These are phyloP conservation scores for Elysia chlorotica DNA, from an alignment of 1,140 invertebrate species.

Conservation along the genomic window DNA sequence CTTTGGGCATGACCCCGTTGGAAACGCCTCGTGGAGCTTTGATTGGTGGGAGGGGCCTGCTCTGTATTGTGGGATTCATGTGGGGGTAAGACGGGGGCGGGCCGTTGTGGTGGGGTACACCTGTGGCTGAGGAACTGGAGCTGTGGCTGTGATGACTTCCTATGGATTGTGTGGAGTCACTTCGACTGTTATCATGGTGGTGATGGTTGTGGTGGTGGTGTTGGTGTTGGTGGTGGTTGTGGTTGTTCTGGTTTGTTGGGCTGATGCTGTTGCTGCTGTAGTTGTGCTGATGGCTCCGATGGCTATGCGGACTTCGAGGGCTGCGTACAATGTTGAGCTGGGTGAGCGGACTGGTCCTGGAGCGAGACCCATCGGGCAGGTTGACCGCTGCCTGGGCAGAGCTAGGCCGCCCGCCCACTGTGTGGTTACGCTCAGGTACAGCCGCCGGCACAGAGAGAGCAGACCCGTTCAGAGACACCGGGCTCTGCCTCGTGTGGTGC, in stretches of 20 bases:
- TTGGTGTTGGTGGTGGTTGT: conserved; percentile 18
- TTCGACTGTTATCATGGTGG: conserved; percentile 11
- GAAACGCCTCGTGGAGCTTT: no score
- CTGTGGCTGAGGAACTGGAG: conserved; percentile 28
- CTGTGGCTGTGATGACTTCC: conserved; percentile 34
- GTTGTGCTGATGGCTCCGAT: conserved; percentile 13
- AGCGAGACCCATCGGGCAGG: conserved; percentile 11
- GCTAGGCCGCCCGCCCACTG: conserved; percentile 21
- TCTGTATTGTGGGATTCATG: conserved; percentile 11
- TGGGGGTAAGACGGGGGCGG: conserved; percentile 7
- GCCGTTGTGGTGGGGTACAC: background rate
- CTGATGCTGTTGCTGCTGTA: conserved; percentile 14
- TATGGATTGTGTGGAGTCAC: conserved; percentile 30
- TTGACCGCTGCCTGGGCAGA: conserved; percentile 25
- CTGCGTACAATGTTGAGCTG: conserved; percentile 28
- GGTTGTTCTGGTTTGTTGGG: conserved; percentile 26
- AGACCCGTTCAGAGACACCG: conserved; percentile 26
- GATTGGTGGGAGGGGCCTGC: conserved; percentile 9
- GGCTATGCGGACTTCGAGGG: conserved; percentile 18
- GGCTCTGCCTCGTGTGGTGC: conserved; percentile 20
- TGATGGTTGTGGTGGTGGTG: background rate
- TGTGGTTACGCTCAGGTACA: background rate
- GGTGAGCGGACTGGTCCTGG: conserved; percentile 23
- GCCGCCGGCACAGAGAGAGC: conserved; percentile 28
- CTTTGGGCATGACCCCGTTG: no score